Conservation (phyloP, 2,113 vertebrate species). For the Anthoscopus minutus region DNA sequence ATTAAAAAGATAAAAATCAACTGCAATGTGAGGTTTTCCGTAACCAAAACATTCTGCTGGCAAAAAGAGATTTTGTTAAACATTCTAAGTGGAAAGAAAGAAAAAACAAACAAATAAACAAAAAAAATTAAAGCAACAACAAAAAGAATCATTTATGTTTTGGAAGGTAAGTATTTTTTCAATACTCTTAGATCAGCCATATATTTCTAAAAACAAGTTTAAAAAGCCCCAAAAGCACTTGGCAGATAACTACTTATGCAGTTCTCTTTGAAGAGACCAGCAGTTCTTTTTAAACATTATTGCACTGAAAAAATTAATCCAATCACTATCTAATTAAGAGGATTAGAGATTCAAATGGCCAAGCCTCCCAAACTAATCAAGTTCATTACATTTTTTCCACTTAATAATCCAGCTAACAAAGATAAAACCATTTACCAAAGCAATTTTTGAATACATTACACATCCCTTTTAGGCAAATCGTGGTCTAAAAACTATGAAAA, state of each 20-base stretch:
- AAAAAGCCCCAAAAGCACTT: background rate
- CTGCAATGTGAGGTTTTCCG: background rate
- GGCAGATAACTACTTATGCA: background rate
- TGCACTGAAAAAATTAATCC: slow-evolving; percentile 34
- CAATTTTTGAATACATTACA: slow-evolving; percentile 15
- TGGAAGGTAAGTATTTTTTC: background rate
- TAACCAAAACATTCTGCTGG: background rate
- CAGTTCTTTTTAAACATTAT: background rate
- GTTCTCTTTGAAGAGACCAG: slow-evolving; percentile 1
- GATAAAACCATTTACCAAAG: slow-evolving; percentile 35
- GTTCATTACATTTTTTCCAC: slow-evolving; percentile 35
- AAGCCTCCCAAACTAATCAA: slow-evolving; percentile 37
- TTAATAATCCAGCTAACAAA: slow-evolving; percentile 47
- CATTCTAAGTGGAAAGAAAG: background rate
- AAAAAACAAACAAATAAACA: background rate
- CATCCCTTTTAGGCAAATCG: background rate
- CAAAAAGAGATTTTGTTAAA: background rate
- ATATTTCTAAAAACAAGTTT: background rate
- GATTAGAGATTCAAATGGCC: slow-evolving; percentile 35
- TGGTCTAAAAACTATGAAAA: background rate
- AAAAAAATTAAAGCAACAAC: background rate
- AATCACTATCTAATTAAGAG: slow-evolving; percentile 45
- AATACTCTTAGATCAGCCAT: background rate
- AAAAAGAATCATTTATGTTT: background rate
- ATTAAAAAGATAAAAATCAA: background rate